Base-by-base conservation (phyloP, 2,113 vertebrate genomes). In the Chaetura pelagica region DNA sequence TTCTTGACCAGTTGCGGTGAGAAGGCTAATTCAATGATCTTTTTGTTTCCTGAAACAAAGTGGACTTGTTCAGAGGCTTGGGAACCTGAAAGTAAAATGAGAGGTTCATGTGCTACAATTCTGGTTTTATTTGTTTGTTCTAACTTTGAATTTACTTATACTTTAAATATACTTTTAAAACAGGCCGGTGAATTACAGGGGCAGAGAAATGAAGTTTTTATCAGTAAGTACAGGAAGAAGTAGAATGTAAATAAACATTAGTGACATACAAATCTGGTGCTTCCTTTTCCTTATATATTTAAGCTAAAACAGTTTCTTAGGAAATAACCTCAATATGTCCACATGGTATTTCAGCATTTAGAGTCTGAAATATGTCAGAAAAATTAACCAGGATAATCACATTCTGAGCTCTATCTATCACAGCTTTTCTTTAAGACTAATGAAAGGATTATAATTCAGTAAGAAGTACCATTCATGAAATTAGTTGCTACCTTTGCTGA, bases 251-350 rank as follows among this genome's bases (percentile, higher is more conserved):
- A 92, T 95, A 96, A 97, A 98, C 97, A 93, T 94, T 83, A 93
- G 95, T 97, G 96, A 96, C 96, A 95, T 95, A 97, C 95, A 93
- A 94, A 75, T 95, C 95, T 96, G 76, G 94, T 90, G 93, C 90
- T 97, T 98, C 97, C 97, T 97, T 95, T 97, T 95, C 94, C 91
- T 66, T 84, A 95, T 92, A 71, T 88, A 90, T 96, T 92, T 84
- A 81, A 91, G 29, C 68, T 87, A 82, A 79, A 93, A 85, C 32
- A 71, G 61, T 94, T 97, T 97, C 84, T 91, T 97, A 96, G 82
- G 95, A 96, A 97, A 95, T 92, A 95, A 90, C 82, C 72, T 76
- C n/a, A 84, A 52, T 91, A 75, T 89, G 46, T 94, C 76, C 30
- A 22, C 84, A 91, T 90, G 34, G 29, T 95, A 85, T 94, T 84